Base-by-base conservation (phyloP, 2,888 invertebrate species). In the Noctua fimbriata region DNA sequence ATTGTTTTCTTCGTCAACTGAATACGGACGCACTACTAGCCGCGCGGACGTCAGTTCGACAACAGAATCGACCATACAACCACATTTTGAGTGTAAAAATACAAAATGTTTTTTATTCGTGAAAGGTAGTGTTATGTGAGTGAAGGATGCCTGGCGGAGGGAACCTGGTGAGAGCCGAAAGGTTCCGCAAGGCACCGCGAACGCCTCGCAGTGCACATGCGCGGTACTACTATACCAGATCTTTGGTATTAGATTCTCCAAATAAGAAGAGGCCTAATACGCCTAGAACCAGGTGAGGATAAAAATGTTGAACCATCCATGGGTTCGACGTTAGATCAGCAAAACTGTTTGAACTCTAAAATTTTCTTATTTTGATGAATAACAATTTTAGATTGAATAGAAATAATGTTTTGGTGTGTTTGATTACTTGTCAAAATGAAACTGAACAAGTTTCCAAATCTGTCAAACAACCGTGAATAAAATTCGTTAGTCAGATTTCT, bases 1-100 rank as follows among this genome's bases (percentile, higher is more conserved):
- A 92, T 94, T 95, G 94, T 94, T 93, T 92, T 93, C 93, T 94
- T 94, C 90, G 94, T 94, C 94, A 94, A 91, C 90, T 92, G 93
- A 93, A 94, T 91, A 92, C 89, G 90, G 90, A 89, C 87, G 86
- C 89, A 88, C 84, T 73, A 85, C 79, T 79, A 79, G 81, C 82
- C 83, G 89, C 86, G 87, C 90, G 92, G 91, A 91, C 93, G 94
- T 91, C 93, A 94, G 91, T 93, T 78, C 81, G 86, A 83, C 73
- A 72, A 81, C 85, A 84, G 89, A 87, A 87, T 82, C 89, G 78
- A 83, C 84, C 80, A 76, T 85, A 85, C 72, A 82, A 80, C 84
- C 85, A 87, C 78, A 82, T 75, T 79, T 82, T 82, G 78, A 67
- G 52, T 67, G 79, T 66, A 79, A 87, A 79, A 52, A 55, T 66